These are phyloP conservation scores for Polydesmus complanatus DNA, from an alignment of 2,888 invertebrate species.

Conservation along the genomic window DNA sequence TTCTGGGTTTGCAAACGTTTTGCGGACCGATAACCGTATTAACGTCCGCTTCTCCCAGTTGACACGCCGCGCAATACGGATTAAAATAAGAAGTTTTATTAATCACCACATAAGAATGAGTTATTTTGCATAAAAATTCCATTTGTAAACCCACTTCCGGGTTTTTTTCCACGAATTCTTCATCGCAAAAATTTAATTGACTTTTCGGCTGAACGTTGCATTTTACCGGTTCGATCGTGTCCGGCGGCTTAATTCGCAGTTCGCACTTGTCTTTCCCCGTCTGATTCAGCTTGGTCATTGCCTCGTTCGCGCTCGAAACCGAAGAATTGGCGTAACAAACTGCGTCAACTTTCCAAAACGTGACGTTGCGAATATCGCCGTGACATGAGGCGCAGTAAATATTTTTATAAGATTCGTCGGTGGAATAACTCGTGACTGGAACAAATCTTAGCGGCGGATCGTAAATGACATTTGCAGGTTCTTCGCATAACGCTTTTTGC, in stretches of 20 bases:
- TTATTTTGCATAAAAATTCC: background rate
- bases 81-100: background rate
- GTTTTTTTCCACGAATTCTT: background rate
- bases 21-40: background rate
- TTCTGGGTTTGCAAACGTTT: background rate
- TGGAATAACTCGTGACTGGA: conserved; percentile 23
- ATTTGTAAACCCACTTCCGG: background rate
- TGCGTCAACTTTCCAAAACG: background rate
- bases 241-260: background rate
- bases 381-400: conserved; percentile 26
- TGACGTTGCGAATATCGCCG: conserved; percentile 15
- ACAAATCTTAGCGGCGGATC: conserved; percentile 10
- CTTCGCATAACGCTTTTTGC: background rate
- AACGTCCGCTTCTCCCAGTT: background rate
- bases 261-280: background rate
- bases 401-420: conserved; percentile 24
- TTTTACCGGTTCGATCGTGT: background rate
- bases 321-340: background rate
- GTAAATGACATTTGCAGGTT: background rate
- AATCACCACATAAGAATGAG: background rate
- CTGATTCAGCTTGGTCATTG: background rate
- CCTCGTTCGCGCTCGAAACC: background rate
- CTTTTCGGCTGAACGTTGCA: background rate
- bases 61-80: conserved; percentile 2
- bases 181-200: background rate